Percentiles rank a stretch among this genome's conserved stretches.
phyloP scores from a whole-genome alignment of 2,888 invertebrate genomes.

The Odontocerum albicorne region DNA sequence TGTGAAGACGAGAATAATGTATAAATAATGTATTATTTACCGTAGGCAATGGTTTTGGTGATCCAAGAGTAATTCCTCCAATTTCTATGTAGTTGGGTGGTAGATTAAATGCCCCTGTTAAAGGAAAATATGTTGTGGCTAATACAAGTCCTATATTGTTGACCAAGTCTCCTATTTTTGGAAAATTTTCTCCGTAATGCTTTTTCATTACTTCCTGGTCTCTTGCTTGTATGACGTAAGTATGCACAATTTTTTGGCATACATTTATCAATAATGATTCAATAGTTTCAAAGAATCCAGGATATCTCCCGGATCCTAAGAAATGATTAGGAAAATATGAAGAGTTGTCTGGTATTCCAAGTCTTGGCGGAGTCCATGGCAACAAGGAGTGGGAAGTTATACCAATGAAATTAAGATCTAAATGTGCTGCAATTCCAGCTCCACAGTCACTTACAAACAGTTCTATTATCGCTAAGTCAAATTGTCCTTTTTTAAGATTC shows the following conservation, averaged over 20 bases:
- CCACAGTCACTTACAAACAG: conserved; percentile 52
- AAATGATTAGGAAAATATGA: conserved; percentile 53
- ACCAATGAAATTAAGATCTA: conserved; percentile 55
- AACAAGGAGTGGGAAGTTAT: conserved; percentile 54
- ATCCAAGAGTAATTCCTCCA: conserved; percentile 55
- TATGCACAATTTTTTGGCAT: conserved; percentile 39
- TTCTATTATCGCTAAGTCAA: conserved; percentile 53
- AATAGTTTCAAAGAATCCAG: conserved; percentile 42
- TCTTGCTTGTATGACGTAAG: conserved; percentile 43
- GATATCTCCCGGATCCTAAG: conserved; percentile 44
- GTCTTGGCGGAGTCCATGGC: conserved; percentile 50
- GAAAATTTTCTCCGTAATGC: conserved; percentile 46
- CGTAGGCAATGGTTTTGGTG: too few relatives aligned
- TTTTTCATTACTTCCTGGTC: conserved; percentile 46
- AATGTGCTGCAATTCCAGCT: conserved; percentile 45
- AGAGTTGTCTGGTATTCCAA: conserved; percentile 54
- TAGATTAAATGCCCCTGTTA: conserved; percentile 56
- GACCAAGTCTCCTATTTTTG: conserved; percentile 51
- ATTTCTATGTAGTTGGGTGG: conserved; percentile 61
- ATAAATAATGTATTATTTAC: too few relatives aligned
- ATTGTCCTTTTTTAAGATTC: conserved; percentile 37
- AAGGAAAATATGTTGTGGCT: conserved; percentile 61
- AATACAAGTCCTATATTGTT: conserved; percentile 57
- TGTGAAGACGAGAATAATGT: too few relatives aligned
- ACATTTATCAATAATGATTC: conserved; percentile 42